A percentile compares a stretch with the other conserved stretches of the same genome.
phyloP scores from a whole-genome alignment of 2,797 vertebrate species.

The Sebastes nivosus region DNA sequence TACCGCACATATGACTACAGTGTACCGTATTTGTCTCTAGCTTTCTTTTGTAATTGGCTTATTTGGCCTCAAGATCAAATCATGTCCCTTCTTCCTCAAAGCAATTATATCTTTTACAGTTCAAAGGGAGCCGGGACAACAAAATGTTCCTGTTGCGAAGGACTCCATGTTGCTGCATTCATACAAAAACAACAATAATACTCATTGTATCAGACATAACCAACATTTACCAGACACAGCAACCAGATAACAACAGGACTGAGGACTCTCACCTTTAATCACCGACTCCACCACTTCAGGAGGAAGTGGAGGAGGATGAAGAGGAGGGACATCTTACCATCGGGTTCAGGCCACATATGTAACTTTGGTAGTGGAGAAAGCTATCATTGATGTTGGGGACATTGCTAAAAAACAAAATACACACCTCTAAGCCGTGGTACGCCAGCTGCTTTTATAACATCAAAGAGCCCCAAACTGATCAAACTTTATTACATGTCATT shows the following conservation, averaged over 20 bases:
- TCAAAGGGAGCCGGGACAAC: background rate
- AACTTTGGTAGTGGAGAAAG: background rate
- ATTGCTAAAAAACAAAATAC: background rate
- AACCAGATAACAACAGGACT: background rate
- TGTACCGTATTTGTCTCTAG: background rate
- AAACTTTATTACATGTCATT: constrained; percentile 22
- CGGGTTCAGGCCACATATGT: background rate
- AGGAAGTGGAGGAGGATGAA: background rate
- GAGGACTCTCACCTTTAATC: background rate
- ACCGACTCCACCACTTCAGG: background rate
- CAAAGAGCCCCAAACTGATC: constrained; percentile 33
- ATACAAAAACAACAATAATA: background rate
- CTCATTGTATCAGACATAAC: background rate
- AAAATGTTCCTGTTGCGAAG: background rate
- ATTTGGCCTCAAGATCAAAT: background rate
- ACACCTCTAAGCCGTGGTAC: background rate
- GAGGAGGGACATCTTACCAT: background rate
- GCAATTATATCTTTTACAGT: background rate
- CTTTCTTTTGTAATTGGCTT: background rate
- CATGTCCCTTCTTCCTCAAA: background rate
- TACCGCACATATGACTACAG: background rate
- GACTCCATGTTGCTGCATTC: background rate
- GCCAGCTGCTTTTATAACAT: constrained; percentile 29
- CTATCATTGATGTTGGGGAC: background rate
- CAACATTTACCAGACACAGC: background rate